These are phyloP conservation scores for Enteromius viviparus DNA, from an alignment of 2,797 vertebrate genomes.

Conservation along the genomic window DNA sequence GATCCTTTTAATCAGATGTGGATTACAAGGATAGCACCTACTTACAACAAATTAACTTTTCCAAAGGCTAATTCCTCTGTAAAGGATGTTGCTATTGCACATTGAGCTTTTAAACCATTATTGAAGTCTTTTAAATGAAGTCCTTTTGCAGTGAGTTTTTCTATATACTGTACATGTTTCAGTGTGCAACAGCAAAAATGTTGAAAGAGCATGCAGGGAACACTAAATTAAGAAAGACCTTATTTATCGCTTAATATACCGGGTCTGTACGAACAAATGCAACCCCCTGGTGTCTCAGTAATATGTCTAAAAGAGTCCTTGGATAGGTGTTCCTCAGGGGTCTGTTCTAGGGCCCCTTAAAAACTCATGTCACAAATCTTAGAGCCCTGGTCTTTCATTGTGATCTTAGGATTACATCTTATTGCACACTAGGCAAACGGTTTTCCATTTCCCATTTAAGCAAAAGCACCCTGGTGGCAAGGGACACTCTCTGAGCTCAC, in stretches of 20 bases:
- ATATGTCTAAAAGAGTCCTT: constrained; percentile 31
- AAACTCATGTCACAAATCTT: constrained; percentile 43
- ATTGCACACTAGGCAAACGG: not conserved
- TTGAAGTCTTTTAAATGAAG: constrained; percentile 5
- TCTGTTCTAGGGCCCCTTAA: constrained; percentile 42
- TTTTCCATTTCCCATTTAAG: constrained; percentile 45
- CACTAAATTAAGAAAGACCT: constrained; percentile 5
- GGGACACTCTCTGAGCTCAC: constrained; percentile 24
- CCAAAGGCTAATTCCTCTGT: not conserved
- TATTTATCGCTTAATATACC: constrained; percentile 39
- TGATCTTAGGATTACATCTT: constrained; percentile 27
- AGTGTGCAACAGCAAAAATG: not conserved
- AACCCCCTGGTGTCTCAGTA: constrained; percentile 36
- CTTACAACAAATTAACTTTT: constrained; percentile 5
- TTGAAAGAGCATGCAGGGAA: constrained; percentile 12
- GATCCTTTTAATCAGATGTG: constrained; percentile 27
- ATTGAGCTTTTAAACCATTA: not conserved
- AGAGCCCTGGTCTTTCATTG: constrained; percentile 32
- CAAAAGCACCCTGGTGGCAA: constrained; percentile 31
- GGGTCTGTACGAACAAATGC: not conserved
- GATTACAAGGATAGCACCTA: constrained; percentile 7
- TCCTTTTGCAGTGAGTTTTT: not conserved
- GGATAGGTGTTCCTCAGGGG: constrained; percentile 42
- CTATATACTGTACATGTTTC: not conserved
- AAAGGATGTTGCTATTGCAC: not conserved